A percentile compares a stretch with the other conserved stretches of the same genome.
Evolutionary conservation across 2,888 invertebrate species (phyloP).

Genomic region (Crocallis elinguaria): DNA sequence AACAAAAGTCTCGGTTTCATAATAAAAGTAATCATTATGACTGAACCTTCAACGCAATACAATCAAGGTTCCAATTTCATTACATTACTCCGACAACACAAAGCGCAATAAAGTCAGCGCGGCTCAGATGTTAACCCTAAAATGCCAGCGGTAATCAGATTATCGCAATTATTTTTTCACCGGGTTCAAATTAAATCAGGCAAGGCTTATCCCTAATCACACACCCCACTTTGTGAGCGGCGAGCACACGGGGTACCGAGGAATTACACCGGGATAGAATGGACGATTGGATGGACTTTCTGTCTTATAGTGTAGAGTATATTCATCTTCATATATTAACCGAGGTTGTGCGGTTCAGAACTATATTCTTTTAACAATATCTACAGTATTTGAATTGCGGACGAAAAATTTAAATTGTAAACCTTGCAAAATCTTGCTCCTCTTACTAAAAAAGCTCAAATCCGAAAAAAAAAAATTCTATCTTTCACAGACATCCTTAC

Average conservation of each 20-base stretch:
- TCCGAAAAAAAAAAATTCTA: too few species aligned
- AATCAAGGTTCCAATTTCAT: constrained; percentile 9
- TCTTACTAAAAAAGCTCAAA: too few species aligned
- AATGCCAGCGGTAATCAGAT: constrained; percentile 37
- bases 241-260: constrained; percentile 23
- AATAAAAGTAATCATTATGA: neutral
- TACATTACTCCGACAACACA: constrained; percentile 19
- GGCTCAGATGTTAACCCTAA: constrained; percentile 42
- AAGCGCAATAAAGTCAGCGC: constrained; percentile 30
- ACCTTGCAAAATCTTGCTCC: too few species aligned
- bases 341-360: too few species aligned
- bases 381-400: too few species aligned
- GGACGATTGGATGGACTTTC: neutral
- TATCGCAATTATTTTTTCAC: constrained; percentile 44
- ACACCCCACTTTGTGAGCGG: constrained; percentile 38
- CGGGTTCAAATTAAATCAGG: constrained; percentile 40
- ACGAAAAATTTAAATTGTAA: too few species aligned
- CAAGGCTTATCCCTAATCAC: constrained; percentile 40
- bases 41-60: neutral
- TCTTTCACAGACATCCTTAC: too few species aligned
- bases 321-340: too few species aligned
- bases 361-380: too few species aligned
- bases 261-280: constrained; percentile 25
- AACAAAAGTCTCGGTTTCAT: too few species aligned
- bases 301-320: neutral